These are phyloP conservation scores for Brachyalestes nurse DNA, from an alignment of 2,797 vertebrate species.

Conservation along the genomic window DNA sequence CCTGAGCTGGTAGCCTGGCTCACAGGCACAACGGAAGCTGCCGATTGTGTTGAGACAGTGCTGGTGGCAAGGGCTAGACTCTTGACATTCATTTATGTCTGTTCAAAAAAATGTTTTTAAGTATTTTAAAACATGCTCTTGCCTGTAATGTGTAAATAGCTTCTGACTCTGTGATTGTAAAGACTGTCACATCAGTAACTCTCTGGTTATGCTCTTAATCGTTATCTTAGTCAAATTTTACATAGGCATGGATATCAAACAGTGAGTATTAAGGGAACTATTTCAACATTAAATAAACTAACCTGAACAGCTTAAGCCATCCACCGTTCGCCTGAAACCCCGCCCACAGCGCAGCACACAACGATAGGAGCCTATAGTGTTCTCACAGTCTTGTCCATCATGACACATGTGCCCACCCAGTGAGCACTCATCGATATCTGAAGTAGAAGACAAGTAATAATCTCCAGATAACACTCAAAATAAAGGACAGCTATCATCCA, in stretches of 20 bases:
- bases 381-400: constrained; percentile 89
- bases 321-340: constrained; percentile 86
- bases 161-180: background rate
- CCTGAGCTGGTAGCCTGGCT: constrained; percentile 91
- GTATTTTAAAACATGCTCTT: background rate
- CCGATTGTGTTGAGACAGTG: constrained; percentile 93
- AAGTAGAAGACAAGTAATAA: constrained; percentile 5
- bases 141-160: background rate
- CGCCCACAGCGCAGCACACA: constrained; percentile 86
- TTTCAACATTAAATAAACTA: background rate
- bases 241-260: background rate
- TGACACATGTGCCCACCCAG: constrained; percentile 82
- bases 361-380: constrained; percentile 88
- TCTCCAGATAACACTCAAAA: background rate
- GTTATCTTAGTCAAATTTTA: background rate
- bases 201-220: too few species aligned
- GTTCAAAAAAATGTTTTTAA: constrained; percentile 34
- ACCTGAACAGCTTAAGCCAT: constrained; percentile 91
- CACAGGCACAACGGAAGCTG: constrained; percentile 94
- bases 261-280: background rate
- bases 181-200: background rate
- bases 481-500: background rate
- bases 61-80: constrained; percentile 90
- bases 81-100: constrained; percentile 97
- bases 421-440: constrained; percentile 91